Percentiles rank a stretch among this genome's conserved stretches.
phyloP scores from a whole-genome alignment of 2,888 invertebrate species.

The Syrphus vitripennis region DNA sequence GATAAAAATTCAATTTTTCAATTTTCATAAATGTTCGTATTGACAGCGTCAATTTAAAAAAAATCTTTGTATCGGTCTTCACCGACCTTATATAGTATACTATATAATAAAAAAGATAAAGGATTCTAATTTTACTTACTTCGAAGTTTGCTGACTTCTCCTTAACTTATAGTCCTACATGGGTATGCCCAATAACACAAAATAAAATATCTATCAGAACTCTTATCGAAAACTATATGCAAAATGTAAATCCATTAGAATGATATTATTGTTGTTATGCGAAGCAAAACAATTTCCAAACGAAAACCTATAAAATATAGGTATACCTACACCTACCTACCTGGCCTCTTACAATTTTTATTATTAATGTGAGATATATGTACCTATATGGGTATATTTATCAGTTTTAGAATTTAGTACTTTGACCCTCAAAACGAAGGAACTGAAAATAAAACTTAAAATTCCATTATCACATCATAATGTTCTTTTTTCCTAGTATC shows the following conservation, averaged over 20 bases:
- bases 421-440: slow-evolving; percentile 11
- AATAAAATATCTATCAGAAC: neutral
- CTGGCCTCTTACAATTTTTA: neutral
- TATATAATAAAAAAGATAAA: too few species aligned
- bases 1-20: too few species aligned
- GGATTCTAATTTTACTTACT: too few species aligned
- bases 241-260: slow-evolving; percentile 15
- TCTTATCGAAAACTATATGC: neutral
- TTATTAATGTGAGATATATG: neutral
- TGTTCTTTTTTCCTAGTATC: neutral
- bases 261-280: neutral
- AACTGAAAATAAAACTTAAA: neutral
- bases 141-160: too few species aligned
- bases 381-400: slow-evolving; percentile 10
- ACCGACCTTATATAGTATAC: too few species aligned
- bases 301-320: too few species aligned
- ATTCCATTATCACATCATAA: neutral
- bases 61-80: too few species aligned
- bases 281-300: neutral
- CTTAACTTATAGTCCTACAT: too few species aligned
- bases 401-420: neutral
- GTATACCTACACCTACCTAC: too few species aligned
- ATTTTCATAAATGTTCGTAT: too few species aligned
- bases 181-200: too few species aligned
- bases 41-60: too few species aligned